phyloP scores from a whole-genome alignment of 2,888 invertebrate species.

The Agriopis marginaria region DNA sequence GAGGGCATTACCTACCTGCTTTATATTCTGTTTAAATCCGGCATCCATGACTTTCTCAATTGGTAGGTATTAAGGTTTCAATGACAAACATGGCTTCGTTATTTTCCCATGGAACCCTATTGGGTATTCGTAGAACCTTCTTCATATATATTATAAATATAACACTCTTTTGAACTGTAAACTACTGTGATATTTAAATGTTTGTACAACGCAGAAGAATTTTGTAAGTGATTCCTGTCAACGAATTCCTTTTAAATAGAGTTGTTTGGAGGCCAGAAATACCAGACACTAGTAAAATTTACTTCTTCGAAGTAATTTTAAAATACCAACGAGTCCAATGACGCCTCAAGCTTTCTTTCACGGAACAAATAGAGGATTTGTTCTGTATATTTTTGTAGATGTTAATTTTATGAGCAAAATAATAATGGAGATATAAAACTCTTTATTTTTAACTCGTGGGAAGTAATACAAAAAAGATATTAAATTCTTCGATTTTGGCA shows the following conservation, averaged over 20 bases:
- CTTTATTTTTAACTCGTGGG: too few relatives aligned
- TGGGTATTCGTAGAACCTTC: constrained; percentile 15
- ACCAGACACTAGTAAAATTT: constrained; percentile 5
- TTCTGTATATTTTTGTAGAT: not conserved
- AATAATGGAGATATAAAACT: too few relatives aligned
- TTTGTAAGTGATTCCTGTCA: constrained; percentile 13
- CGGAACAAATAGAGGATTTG: not conserved
- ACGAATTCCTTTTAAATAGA: constrained; percentile 15
- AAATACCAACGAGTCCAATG: not conserved
- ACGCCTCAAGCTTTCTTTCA: not conserved
- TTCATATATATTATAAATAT: not conserved
- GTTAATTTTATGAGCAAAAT: too few relatives aligned
- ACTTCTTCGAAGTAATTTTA: constrained; percentile 1
- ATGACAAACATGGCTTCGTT: constrained; percentile 23
- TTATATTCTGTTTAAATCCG: constrained; percentile 35
- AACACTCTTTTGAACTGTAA: constrained; percentile 1
- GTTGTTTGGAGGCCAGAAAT: constrained; percentile 10
- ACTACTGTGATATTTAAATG: constrained; percentile 7
- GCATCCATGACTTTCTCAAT: constrained; percentile 21
- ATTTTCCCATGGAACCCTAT: constrained; percentile 16
- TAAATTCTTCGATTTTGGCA: too few relatives aligned
- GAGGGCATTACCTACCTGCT: constrained; percentile 41
- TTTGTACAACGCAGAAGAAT: constrained; percentile 4
- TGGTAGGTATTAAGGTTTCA: constrained; percentile 13
- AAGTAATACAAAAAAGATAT: too few relatives aligned